These are phyloP conservation scores for Drosophila heteroneura DNA, from an alignment of 2,888 invertebrate species.

Conservation along the genomic window DNA sequence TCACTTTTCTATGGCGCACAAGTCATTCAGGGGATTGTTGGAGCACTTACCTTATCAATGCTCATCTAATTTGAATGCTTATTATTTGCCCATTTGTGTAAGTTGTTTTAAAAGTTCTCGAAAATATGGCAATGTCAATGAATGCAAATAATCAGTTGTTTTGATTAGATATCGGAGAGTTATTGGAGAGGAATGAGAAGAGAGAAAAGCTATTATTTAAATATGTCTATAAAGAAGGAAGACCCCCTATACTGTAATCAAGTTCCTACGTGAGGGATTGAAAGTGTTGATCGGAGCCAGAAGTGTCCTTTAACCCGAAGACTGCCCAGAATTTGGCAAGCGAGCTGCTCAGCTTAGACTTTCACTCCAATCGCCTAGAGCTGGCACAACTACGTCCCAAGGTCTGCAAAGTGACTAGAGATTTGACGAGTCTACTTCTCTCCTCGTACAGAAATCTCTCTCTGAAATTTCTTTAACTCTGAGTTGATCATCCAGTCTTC, in stretches of 20 bases:
- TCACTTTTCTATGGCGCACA: constrained; percentile 24
- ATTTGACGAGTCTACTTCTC: background rate
- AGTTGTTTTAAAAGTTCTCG: background rate
- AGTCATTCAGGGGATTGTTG: constrained; percentile 33
- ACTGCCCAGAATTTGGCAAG: background rate
- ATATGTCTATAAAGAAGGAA: background rate
- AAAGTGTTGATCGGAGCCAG: background rate
- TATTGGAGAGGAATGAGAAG: background rate
- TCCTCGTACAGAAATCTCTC: no score
- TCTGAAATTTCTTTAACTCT: background rate
- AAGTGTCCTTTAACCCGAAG: background rate
- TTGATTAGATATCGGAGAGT: background rate
- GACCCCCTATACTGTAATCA: no score
- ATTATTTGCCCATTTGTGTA: background rate
- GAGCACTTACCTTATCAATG: background rate
- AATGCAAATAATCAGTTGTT: background rate
- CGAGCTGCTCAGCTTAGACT: background rate
- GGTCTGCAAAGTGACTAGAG: background rate
- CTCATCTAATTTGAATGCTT: background rate
- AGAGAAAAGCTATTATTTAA: background rate
- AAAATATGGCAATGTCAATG: background rate
- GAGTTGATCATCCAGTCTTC: background rate
- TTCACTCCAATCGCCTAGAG: background rate
- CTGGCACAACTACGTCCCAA: background rate
- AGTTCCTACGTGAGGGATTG: background rate